A percentile compares a stretch with the other conserved stretches of the same genome.
Evolutionary conservation across 2,113 vertebrate species (phyloP).

Genomic region (Nestor notabilis): DNA sequence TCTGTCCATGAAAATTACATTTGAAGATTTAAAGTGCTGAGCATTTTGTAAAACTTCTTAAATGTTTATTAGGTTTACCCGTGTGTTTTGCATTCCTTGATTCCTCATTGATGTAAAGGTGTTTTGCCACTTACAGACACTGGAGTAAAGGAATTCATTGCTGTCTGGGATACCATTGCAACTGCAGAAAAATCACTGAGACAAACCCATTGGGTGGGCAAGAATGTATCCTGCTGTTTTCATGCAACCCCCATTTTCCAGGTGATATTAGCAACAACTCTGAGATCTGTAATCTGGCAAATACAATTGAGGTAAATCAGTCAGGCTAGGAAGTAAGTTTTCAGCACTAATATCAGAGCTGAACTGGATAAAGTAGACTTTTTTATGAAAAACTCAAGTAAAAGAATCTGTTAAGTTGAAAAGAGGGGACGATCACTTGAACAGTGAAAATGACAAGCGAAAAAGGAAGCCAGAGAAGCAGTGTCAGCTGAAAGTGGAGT

Average conservation of each 20-base stretch:
- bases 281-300: neutral
- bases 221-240: rapidly evolving
- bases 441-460: neutral
- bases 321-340: neutral
- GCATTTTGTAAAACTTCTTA: neutral
- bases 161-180: neutral
- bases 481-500: neutral
- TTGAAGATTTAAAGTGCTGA: neutral
- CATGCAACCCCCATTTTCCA: neutral
- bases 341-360: neutral
- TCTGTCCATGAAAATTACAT: neutral
- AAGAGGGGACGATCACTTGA: neutral
- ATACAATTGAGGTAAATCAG: neutral
- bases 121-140: neutral
- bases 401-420: neutral
- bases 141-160: neutral
- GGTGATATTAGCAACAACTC: neutral
- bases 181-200: neutral
- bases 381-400: neutral
- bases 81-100: neutral
- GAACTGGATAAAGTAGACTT: neutral
- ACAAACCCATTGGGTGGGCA: neutral
- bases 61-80: neutral
- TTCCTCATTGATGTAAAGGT: neutral
- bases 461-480: neutral